Base-by-base conservation (phyloP, 1,140 invertebrate species). In the Hylaeus volcanicus region DNA sequence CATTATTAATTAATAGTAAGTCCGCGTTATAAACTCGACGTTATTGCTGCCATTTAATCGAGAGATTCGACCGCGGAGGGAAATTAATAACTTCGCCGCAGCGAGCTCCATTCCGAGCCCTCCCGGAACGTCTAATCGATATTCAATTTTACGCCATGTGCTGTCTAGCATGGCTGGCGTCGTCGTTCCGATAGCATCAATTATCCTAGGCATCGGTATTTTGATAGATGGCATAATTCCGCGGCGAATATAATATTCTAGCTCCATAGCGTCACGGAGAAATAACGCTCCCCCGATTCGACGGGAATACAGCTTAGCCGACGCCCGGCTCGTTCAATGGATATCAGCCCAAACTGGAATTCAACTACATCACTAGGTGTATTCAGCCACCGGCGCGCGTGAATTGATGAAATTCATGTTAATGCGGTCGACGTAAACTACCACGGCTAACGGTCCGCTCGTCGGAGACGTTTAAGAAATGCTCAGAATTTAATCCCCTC, bases 101-200 rank as follows among this genome's bases (percentile, higher is more conserved):
- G 58, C 70, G 64, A 77, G 65, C 82, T 78, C 77, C 85, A 61
- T 87, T 79, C 64, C 80, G 74, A 80, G 41, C 61, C 81, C 85
- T 64, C 76, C 74, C 74, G 72, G 83, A 88, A 82, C 82, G 85
- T 82, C 85, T 88, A 88, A 88, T 88, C 86, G 86, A 88, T 88
- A 88, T 88, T 88, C 86, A 88, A 88, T 88, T 88, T 88, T 88
- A 87, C 86, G 86, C 86, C 86, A 87, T 85, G 86, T 84, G 85
- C 86, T 86, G 85, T 88, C 86, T 87, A 88, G 85, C 85, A 84
- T 88, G 83, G 87, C 86, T 87, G 86, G 85, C 85, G 82, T 85
- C 82, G 79, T 73, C 82, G 79, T 85, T 85, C 79, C 85, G 86
- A 88, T 88, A 86, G 85, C 85, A 88, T 88, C 86, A 88, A 88